Evolutionary conservation across 2,888 invertebrate genomes (phyloP).

Genomic region (Pilophorus perplexus): DNA sequence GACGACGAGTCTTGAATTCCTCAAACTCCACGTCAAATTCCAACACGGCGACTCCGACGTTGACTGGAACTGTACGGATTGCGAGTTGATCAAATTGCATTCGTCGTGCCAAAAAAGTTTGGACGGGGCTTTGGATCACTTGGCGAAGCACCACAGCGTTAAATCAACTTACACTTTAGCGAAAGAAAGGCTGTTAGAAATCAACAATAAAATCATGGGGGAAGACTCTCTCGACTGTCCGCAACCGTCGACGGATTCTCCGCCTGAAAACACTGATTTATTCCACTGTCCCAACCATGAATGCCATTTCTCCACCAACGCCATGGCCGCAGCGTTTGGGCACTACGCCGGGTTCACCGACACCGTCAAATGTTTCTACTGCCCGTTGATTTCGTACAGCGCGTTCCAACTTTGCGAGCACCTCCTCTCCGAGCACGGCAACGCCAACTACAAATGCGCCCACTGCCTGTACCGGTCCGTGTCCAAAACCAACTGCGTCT

Average conservation of each 20-base stretch:
- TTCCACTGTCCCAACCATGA: constrained; percentile 9
- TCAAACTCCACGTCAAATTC: constrained; percentile 31
- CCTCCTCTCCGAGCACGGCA: neutral
- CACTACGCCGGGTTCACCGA: neutral
- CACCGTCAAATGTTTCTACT: constrained; percentile 2
- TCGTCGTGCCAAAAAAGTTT: constrained; percentile 28
- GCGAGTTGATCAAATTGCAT: constrained; percentile 25
- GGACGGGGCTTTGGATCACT: constrained; percentile 31
- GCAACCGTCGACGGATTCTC: neutral
- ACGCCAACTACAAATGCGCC: constrained; percentile 18
- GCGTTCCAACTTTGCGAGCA: constrained; percentile 5
- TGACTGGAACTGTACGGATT: constrained; percentile 22
- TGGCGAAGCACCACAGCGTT: constrained; percentile 17
- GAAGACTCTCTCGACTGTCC: neutral
- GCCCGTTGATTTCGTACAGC: constrained; percentile 20
- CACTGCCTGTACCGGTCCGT: constrained; percentile 26
- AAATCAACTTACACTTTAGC: constrained; percentile 21
- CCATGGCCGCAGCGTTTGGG: neutral
- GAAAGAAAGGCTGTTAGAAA: constrained; percentile 26
- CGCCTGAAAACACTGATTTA: neutral
- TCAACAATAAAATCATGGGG: neutral
- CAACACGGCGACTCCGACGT: constrained; percentile 15
- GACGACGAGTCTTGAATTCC: constrained; percentile 25
- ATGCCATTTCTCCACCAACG: constrained; percentile 20
- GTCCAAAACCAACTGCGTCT: constrained; percentile 28